These are phyloP conservation scores for Columba livia DNA, from an alignment of 2,113 vertebrate genomes.

Conservation along the genomic window DNA sequence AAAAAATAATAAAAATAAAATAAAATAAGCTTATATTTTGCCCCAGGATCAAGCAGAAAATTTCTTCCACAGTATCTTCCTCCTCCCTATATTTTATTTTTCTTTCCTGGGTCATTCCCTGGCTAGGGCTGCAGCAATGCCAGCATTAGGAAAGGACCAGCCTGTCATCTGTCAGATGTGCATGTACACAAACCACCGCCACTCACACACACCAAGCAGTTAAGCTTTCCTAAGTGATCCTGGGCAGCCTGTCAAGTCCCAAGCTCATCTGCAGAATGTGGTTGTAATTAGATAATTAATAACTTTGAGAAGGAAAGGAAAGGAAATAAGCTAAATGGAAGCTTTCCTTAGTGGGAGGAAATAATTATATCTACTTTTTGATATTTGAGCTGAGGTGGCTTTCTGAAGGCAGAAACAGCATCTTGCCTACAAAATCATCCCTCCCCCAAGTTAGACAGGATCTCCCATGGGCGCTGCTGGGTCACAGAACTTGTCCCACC, in stretches of 20 bases:
- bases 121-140: background rate
- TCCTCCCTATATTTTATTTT: background rate
- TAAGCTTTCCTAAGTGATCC: conserved; percentile 41
- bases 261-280: conserved; percentile 58
- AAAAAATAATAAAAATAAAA: background rate
- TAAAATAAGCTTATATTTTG: background rate
- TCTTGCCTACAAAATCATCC: background rate
- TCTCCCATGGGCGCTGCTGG: background rate
- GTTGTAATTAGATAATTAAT: conserved; percentile 79
- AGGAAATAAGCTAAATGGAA: conserved; percentile 67
- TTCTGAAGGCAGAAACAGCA: conserved; percentile 14
- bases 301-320: conserved; percentile 9
- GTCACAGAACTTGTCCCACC: background rate
- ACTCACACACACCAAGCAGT: background rate
- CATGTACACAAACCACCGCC: background rate
- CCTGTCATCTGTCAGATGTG: background rate
- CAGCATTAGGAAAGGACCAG: background rate
- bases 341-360: conserved; percentile 74
- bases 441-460: background rate
- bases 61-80: accelerated
- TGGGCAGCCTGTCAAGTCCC: conserved; percentile 67
- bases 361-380: conserved; percentile 61
- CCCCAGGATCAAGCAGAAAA: background rate
- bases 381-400: conserved; percentile 62
- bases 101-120: background rate